Conservation (phyloP, 2,888 invertebrate species). For the Cantharis flavilabris region DNA sequence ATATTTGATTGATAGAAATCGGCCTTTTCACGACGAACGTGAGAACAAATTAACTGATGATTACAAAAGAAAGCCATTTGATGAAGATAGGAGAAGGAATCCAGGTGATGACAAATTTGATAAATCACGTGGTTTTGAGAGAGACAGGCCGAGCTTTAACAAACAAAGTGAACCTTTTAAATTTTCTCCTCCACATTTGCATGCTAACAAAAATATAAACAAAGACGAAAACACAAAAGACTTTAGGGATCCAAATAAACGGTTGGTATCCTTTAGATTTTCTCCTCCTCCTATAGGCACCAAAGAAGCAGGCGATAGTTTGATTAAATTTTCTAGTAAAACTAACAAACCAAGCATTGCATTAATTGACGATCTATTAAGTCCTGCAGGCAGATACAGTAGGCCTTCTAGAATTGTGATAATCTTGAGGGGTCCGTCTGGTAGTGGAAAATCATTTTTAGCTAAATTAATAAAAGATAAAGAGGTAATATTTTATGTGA, state of each 20-base stretch:
- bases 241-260: background rate
- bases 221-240: background rate
- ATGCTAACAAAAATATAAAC: background rate
- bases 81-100: background rate
- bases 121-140: background rate
- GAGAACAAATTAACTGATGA: conserved; percentile 41
- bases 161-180: background rate
- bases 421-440: conserved; percentile 90
- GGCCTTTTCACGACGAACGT: conserved; percentile 28
- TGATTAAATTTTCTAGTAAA: background rate
- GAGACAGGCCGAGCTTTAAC: background rate
- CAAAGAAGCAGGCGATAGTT: background rate
- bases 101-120: background rate
- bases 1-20: conserved; percentile 18
- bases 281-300: background rate
- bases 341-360: conserved; percentile 50
- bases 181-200: background rate
- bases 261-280: background rate
- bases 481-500: conserved; percentile 58
- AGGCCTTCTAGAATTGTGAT: conserved; percentile 83
- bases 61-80: conserved; percentile 30
- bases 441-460: conserved; percentile 91
- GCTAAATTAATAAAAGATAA: conserved; percentile 85
- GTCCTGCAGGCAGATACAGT: conserved; percentile 76
- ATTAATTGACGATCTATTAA: conserved; percentile 82